A percentile compares a stretch with the other conserved stretches of the same genome.
Conservation (phyloP, 1,140 invertebrate genomes). For the Aphelenchoides avenae region DNA sequence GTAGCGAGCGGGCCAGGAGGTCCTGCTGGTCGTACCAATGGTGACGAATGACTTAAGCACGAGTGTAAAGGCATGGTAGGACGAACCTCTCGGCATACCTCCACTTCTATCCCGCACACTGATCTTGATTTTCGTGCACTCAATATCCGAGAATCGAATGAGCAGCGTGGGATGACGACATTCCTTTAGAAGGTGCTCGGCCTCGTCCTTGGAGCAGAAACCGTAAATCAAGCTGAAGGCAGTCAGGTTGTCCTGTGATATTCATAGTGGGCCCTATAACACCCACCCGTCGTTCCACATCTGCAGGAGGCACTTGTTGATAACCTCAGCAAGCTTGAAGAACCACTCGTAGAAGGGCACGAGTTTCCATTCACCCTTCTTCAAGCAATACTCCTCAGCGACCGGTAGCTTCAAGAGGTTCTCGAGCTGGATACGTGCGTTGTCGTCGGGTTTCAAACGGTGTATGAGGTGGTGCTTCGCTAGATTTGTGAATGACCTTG, state of each 20-base stretch:
- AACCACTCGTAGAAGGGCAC: slow-evolving; percentile 56
- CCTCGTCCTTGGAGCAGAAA: slow-evolving; percentile 57
- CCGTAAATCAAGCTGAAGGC: slow-evolving; percentile 47
- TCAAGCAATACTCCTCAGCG: slow-evolving; percentile 33
- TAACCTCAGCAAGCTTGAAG: slow-evolving; percentile 57
- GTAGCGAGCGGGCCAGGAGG: slow-evolving; percentile 38
- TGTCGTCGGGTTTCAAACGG: slow-evolving; percentile 52
- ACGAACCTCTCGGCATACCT: slow-evolving; percentile 34
- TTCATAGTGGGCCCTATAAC: too few species aligned
- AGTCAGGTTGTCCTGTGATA: too few species aligned
- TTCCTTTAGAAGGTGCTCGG: slow-evolving; percentile 46
- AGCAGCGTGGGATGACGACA: slow-evolving; percentile 49
- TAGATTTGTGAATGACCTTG: slow-evolving; percentile 28
- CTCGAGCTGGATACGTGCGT: slow-evolving; percentile 48
- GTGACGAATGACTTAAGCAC: slow-evolving; percentile 50
- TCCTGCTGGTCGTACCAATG: slow-evolving; percentile 58
- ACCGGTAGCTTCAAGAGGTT: slow-evolving; percentile 56
- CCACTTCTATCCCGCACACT: slow-evolving; percentile 53
- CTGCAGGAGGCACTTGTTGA: slow-evolving; percentile 55
- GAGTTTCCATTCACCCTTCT: slow-evolving; percentile 58
- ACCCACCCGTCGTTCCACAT: slow-evolving; percentile 59
- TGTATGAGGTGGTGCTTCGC: slow-evolving; percentile 49
- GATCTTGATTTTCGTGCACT: slow-evolving; percentile 58
- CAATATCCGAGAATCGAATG: slow-evolving; percentile 57
- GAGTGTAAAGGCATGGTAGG: too few species aligned